phyloP scores from a whole-genome alignment of 2,113 vertebrate genomes.

The Gadus chalcogrammus region DNA sequence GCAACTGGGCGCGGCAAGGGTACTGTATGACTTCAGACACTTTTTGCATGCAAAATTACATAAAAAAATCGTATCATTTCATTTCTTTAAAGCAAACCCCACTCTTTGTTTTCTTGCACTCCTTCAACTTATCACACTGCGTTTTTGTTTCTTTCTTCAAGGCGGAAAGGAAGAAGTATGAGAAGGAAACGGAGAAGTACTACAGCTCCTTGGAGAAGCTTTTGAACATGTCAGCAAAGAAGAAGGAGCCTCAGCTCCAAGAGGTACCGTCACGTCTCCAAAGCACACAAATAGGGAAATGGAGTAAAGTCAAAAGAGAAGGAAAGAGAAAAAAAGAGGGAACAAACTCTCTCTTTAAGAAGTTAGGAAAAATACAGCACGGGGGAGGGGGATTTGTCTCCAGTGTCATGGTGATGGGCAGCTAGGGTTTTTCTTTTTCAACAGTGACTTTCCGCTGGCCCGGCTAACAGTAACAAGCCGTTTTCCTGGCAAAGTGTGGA shows the following conservation, averaged over 20 bases:
- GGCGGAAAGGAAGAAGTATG: slow-evolving; percentile 95
- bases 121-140: too few species aligned
- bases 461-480: slow-evolving; percentile 28
- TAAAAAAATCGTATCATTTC: too few species aligned
- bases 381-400: slow-evolving; percentile 4
- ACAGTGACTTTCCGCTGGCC: slow-evolving; percentile 47
- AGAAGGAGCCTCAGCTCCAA: slow-evolving; percentile 93
- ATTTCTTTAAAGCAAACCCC: too few species aligned
- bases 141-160: slow-evolving; percentile 44
- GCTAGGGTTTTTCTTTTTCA: slow-evolving; percentile 11
- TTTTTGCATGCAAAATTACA: background rate
- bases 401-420: slow-evolving; percentile 14
- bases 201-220: slow-evolving; percentile 95
- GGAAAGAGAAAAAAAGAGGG: background rate
- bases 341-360: too few species aligned
- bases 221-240: slow-evolving; percentile 91
- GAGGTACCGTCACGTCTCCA: slow-evolving; percentile 76
- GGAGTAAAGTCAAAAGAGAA: background rate
- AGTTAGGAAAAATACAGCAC: background rate
- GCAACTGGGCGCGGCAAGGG: slow-evolving; percentile 91
- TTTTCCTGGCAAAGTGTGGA: slow-evolving; percentile 52
- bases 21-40: slow-evolving; percentile 54
- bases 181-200: slow-evolving; percentile 98
- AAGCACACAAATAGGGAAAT: background rate
- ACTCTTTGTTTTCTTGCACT: too few species aligned